Evolutionary conservation across 2,888 invertebrate genomes (phyloP), one percentile per base, ranked within the genome.

Genomic region (Sphaerophoria rueppellii): DNA sequence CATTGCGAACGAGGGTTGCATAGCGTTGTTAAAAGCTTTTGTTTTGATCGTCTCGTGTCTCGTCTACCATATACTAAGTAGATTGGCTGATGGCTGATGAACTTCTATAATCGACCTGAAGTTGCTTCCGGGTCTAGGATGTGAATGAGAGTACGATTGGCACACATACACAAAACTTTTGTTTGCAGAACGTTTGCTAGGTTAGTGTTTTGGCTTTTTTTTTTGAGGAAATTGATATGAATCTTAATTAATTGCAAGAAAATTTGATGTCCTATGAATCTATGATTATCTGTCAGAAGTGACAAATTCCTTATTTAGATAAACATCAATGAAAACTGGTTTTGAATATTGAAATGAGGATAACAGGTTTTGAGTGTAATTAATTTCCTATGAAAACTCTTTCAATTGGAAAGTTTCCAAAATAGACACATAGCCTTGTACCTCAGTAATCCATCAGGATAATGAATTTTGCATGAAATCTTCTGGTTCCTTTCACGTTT

Each of bases 221-320:
- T 6, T 58, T 58, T 60, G 12, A 58, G 24, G 11, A 63, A 46
- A 32, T 57, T 76, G 81, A 78, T 82, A 74, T 35, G 58, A 58
- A 78, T 82, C 82, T 70, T 35, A 65, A 82, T 78, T 65, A 82
- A 82, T 73, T 78, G 69, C 40, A 55, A 12, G 11, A 11, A 72
- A 60, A 72, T 32, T 50, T 40, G n/a, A 34, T 58, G 50, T 12
- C 32, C 32, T 63, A 5, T n/a, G 40, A 34, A 24, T 24, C 24
- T 24, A 24, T 24, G 24, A 24, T 24, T n/a, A n/a, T 37, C 32
- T 35, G 35, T 37, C 12, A 46, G 0, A 54, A 24, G 24, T 69
- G 46, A 50, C 61, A 50, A 80, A 74, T n/a, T 69, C 2, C 24
- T 24, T 24, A 24, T 24, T 24, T 2, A 24, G 24, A 24, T 24